Percentiles rank a stretch among this genome's conserved stretches.
phyloP scores from a whole-genome alignment of 2,113 vertebrate species.

The Asarcornis scutulata region DNA sequence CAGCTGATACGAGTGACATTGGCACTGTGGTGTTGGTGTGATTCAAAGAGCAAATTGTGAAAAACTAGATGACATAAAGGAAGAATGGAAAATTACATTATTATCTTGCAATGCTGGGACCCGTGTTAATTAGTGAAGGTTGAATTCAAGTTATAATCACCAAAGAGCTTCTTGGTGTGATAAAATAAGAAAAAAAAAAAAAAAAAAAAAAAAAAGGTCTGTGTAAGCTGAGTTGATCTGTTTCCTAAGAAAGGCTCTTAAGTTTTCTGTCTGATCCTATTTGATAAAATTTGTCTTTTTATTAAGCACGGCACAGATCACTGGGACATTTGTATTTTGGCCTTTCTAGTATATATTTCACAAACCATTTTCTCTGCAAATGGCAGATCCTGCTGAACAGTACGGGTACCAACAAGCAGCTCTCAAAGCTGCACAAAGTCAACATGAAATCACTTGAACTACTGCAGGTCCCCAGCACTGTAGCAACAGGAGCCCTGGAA shows the following conservation, averaged over 20 bases:
- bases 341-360: neutral
- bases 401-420: neutral
- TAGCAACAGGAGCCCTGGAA: neutral
- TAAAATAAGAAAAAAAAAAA: neutral
- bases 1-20: neutral
- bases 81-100: neutral
- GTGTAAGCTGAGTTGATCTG: neutral
- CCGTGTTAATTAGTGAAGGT: neutral
- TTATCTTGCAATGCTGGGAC: neutral
- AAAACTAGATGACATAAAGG: neutral
- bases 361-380: neutral
- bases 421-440: neutral
- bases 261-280: neutral
- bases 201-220: neutral
- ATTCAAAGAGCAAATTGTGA: neutral
- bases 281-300: neutral
- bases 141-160: neutral
- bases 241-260: neutral
- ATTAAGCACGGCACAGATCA: neutral
- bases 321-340: neutral
- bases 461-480: neutral
- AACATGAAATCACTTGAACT: neutral
- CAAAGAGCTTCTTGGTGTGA: neutral
- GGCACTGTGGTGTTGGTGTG: too few relatives aligned
- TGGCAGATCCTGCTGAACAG: neutral